Evolutionary conservation across 2,113 vertebrate genomes (phyloP).

Genomic region (Xiphophorus hellerii): DNA sequence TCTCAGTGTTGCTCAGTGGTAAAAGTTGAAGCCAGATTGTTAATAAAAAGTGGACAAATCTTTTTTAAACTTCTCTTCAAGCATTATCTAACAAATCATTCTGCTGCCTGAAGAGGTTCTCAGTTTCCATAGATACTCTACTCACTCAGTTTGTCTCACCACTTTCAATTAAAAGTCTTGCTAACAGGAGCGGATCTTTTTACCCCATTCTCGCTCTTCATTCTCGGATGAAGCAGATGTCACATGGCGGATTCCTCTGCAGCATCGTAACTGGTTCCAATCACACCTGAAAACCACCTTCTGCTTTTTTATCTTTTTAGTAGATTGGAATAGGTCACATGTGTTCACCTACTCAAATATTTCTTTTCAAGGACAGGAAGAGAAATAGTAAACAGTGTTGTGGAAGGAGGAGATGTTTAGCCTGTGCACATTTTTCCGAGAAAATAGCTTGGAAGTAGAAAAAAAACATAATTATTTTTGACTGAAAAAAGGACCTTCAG

Average conservation of each 20-base stretch:
- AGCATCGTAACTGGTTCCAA: background rate
- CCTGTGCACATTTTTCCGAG: background rate
- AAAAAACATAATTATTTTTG: conserved; percentile 9
- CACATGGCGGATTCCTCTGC: background rate
- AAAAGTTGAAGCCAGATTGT: no score
- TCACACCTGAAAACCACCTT: background rate
- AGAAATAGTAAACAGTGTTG: background rate
- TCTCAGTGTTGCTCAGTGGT: no score
- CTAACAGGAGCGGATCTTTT: background rate
- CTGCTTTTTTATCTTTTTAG: background rate
- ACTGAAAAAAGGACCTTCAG: background rate
- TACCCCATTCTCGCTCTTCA: background rate
- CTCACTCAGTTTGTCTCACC: no score
- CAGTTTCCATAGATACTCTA: no score
- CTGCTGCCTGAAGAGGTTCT: no score
- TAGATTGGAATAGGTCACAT: background rate
- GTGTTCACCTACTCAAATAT: background rate
- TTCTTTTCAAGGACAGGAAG: background rate
- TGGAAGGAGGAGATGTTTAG: background rate
- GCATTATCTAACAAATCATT: no score
- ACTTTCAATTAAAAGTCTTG: background rate
- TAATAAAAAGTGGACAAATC: no score
- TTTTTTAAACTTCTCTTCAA: no score
- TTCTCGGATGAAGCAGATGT: background rate
- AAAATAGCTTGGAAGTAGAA: background rate